phyloP scores from a whole-genome alignment of 2,113 vertebrate species.

The Myotis davidii region DNA sequence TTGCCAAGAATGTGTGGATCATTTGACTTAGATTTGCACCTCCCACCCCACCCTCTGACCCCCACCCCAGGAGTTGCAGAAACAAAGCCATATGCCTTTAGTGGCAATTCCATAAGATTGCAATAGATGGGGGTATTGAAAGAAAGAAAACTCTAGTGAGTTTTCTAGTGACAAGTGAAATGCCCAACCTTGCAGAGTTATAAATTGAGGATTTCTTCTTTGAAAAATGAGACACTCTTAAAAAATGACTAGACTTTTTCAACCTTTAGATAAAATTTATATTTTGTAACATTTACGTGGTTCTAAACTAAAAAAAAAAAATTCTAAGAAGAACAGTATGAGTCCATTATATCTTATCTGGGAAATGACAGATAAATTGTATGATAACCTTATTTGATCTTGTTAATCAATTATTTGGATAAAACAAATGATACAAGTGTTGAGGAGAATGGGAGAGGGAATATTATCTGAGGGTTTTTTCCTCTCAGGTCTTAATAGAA shows the following conservation, averaged over 20 bases:
- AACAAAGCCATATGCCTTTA: background rate
- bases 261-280: background rate
- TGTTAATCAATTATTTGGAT: conserved; percentile 26
- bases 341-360: background rate
- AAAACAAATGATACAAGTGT: conserved; percentile 15
- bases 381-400: background rate
- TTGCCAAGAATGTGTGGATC: background rate
- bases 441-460: background rate
- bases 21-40: background rate
- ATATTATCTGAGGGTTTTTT: background rate
- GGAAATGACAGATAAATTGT: background rate
- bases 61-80: background rate
- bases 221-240: background rate
- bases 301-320: background rate
- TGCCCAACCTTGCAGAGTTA: background rate
- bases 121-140: background rate
- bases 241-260: background rate
- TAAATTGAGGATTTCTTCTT: background rate
- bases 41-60: background rate
- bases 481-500: background rate
- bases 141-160: background rate
- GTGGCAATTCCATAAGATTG: background rate
- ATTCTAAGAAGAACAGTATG: background rate
- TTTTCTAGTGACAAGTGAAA: background rate
- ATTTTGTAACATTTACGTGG: background rate